Percentiles rank a stretch among this genome's conserved stretches.
phyloP scores from a whole-genome alignment of 2,888 invertebrate genomes.

The Octonoba sinensis region DNA sequence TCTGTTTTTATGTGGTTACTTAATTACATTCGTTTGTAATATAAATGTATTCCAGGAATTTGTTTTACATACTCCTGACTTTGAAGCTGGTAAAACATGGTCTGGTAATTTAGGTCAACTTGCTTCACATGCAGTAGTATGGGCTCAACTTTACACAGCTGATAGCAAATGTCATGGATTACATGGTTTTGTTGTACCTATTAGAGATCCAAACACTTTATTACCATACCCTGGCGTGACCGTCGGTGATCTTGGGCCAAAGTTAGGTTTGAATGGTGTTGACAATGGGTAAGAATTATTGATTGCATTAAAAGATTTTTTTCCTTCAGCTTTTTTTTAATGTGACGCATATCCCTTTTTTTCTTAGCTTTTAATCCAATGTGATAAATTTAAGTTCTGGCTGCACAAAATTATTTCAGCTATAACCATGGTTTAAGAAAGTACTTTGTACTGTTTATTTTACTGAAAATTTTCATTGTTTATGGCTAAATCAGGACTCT shows the following conservation, averaged over 20 bases:
- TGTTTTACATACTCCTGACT: constrained; percentile 81
- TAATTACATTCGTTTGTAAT: neutral
- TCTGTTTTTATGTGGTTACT: too few relatives aligned
- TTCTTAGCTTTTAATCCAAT: neutral
- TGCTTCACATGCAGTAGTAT: constrained; percentile 86
- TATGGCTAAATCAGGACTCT: too few relatives aligned
- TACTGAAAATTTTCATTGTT: too few relatives aligned
- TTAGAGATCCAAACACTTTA: constrained; percentile 82
- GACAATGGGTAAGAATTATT: constrained; percentile 84
- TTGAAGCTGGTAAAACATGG: constrained; percentile 88
- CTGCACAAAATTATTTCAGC: neutral
- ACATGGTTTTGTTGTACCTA: constrained; percentile 88
- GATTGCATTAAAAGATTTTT: constrained; percentile 29
- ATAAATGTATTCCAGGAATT: constrained; percentile 74
- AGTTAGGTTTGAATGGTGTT: constrained; percentile 89
- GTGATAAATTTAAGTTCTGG: neutral
- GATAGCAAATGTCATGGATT: constrained; percentile 85
- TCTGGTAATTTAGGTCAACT: constrained; percentile 81
- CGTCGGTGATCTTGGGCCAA: constrained; percentile 93
- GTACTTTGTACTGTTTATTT: too few relatives aligned
- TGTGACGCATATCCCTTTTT: neutral
- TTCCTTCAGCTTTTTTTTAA: neutral
- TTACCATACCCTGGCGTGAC: constrained; percentile 82
- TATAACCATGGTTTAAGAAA: too few relatives aligned
- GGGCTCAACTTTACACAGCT: constrained; percentile 87